A percentile compares a stretch with the other conserved stretches of the same genome.
phyloP scores from a whole-genome alignment of 2,797 vertebrate genomes.

The Sylvia borin region DNA sequence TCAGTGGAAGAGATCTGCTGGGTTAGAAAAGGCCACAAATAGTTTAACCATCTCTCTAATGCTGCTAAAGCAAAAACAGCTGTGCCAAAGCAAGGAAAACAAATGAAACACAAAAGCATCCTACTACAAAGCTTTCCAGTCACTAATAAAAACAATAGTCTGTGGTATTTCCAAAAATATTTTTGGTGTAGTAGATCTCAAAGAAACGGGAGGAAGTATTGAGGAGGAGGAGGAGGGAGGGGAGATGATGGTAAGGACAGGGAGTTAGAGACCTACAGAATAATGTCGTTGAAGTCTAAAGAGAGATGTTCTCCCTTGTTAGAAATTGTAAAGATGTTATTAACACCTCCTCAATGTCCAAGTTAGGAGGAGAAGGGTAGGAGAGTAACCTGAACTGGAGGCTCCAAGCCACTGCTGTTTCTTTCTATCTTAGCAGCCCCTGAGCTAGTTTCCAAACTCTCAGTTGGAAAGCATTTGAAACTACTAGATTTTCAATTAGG shows the following conservation, averaged over 20 bases:
- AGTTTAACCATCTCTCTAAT: slow-evolving; percentile 77
- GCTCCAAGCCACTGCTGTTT: neutral
- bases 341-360: neutral
- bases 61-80: slow-evolving; percentile 80
- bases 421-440: slow-evolving; percentile 19
- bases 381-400: neutral
- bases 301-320: neutral
- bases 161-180: slow-evolving; percentile 79
- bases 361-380: neutral
- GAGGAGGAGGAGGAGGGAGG: neutral
- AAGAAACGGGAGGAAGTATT: slow-evolving; percentile 64
- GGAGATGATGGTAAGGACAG: neutral
- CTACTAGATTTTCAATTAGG: slow-evolving; percentile 35
- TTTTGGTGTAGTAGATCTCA: slow-evolving; percentile 73
- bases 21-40: slow-evolving; percentile 75
- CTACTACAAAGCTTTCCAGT: slow-evolving; percentile 78
- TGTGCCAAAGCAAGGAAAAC: slow-evolving; percentile 79
- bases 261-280: neutral
- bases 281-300: slow-evolving; percentile 8
- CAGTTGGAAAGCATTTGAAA: slow-evolving; percentile 53
- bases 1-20: slow-evolving; percentile 65
- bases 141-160: slow-evolving; percentile 80
- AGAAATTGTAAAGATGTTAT: neutral
- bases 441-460: slow-evolving; percentile 19
- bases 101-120: slow-evolving; percentile 79